Percentiles rank a stretch among this genome's conserved stretches.
These are phyloP conservation scores for Dynastes hyllus DNA, from an alignment of 2,888 invertebrate species.

Conservation along the genomic window DNA sequence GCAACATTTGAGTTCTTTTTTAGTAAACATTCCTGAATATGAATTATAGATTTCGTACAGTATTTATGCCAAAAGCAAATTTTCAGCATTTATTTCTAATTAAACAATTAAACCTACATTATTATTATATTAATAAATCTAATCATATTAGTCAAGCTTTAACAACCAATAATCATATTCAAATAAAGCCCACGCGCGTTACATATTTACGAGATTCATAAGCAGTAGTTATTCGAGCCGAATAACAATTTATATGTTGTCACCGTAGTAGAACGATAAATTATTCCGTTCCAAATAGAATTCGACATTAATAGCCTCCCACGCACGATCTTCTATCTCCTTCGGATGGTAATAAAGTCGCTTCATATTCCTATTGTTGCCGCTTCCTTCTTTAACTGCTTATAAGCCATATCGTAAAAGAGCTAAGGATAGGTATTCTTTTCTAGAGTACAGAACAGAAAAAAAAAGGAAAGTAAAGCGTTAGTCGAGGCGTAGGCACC, in stretches of 20 bases:
- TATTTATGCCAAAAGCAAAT: no score
- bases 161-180: neutral
- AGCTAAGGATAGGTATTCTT: constrained; percentile 6
- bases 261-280: constrained; percentile 30
- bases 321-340: constrained; percentile 7
- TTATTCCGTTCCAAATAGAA: constrained; percentile 23
- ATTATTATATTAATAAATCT: no score
- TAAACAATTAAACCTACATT: no score
- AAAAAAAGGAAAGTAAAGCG: neutral
- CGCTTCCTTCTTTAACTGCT: constrained; percentile 3
- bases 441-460: neutral
- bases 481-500: neutral
- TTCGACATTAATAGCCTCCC: constrained; percentile 22
- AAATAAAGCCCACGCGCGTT: neutral
- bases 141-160: no score
- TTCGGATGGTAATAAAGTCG: constrained; percentile 23
- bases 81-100: no score
- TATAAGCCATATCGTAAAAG: constrained; percentile 1
- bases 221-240: constrained; percentile 6
- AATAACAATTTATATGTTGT: constrained; percentile 17
- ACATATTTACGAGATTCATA: neutral
- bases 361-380: neutral
- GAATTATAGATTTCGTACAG: no score
- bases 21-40: no score
- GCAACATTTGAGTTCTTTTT: no score